Percentiles rank a stretch among this genome's conserved stretches.
These are phyloP conservation scores for Lithophane socia DNA, from an alignment of 2,888 invertebrate genomes.

Conservation along the genomic window DNA sequence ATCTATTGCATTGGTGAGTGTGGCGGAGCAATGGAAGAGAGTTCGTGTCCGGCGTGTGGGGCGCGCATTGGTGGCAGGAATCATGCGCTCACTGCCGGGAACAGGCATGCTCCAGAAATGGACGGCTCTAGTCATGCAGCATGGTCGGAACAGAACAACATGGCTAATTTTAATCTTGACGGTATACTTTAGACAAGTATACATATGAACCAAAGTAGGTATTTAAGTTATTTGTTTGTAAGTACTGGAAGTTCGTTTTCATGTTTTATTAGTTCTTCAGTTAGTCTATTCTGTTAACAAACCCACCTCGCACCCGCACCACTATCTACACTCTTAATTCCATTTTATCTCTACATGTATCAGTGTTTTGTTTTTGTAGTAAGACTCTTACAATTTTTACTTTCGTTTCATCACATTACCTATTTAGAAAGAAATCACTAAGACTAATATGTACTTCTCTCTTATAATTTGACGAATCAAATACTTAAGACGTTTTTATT, in stretches of 20 bases:
- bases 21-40: slow-evolving; percentile 91
- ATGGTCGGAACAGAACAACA: slow-evolving; percentile 85
- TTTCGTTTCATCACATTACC: too few species aligned
- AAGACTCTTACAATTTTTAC: too few species aligned
- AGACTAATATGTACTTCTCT: too few species aligned
- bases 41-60: slow-evolving; percentile 91
- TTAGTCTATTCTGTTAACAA: neutral
- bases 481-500: too few species aligned
- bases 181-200: slow-evolving; percentile 10
- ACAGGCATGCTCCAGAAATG: slow-evolving; percentile 88
- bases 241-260: neutral
- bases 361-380: too few species aligned
- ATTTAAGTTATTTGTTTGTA: neutral
- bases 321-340: neutral
- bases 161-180: slow-evolving; percentile 76
- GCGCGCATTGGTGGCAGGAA: slow-evolving; percentile 88
- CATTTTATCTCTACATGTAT: neutral
- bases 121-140: slow-evolving; percentile 88
- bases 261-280: neutral
- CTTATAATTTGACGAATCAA: too few species aligned
- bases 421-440: too few species aligned
- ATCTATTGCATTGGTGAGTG: slow-evolving; percentile 92
- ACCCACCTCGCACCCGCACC: neutral
- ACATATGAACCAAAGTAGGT: neutral
- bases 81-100: slow-evolving; percentile 86